These are phyloP conservation scores for Opisthocomus hoazin DNA, from an alignment of 2,113 vertebrate species.

Conservation along the genomic window DNA sequence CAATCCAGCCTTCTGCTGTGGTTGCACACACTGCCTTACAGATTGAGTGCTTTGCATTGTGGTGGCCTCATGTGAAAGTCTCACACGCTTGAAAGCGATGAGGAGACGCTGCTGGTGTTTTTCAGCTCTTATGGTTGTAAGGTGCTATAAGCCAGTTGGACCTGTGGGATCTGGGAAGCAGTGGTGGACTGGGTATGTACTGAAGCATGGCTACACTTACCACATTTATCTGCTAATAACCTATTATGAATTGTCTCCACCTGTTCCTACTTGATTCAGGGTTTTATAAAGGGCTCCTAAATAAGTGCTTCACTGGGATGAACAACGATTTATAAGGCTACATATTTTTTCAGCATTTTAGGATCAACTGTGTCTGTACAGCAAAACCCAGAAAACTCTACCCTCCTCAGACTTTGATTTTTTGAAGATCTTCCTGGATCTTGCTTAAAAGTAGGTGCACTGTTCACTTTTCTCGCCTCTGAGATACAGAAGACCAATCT, in stretches of 20 bases:
- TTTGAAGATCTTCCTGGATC: background rate
- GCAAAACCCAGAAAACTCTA: background rate
- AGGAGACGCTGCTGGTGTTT: background rate
- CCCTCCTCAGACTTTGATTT: background rate
- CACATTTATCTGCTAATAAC: background rate
- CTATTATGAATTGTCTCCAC: background rate
- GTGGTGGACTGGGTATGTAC: background rate
- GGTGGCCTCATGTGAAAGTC: background rate
- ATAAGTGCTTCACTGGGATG: background rate
- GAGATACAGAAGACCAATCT: background rate
- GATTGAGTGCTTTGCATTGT: background rate
- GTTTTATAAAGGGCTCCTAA: background rate
- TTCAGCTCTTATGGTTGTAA: background rate
- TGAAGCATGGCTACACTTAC: rapidly evolving
- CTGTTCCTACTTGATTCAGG: background rate
- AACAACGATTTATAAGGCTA: background rate
- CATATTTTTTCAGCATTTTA: background rate
- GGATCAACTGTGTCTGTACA: background rate
- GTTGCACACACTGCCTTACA: background rate
- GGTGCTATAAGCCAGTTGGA: background rate
- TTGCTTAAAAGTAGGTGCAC: background rate
- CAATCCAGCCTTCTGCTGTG: background rate
- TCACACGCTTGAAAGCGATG: background rate
- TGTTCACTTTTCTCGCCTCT: background rate
- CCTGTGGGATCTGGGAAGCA: background rate